A percentile compares a stretch with the other conserved stretches of the same genome.
Evolutionary conservation across 2,113 vertebrate genomes (phyloP).

Genomic region (Excalfactoria chinensis): DNA sequence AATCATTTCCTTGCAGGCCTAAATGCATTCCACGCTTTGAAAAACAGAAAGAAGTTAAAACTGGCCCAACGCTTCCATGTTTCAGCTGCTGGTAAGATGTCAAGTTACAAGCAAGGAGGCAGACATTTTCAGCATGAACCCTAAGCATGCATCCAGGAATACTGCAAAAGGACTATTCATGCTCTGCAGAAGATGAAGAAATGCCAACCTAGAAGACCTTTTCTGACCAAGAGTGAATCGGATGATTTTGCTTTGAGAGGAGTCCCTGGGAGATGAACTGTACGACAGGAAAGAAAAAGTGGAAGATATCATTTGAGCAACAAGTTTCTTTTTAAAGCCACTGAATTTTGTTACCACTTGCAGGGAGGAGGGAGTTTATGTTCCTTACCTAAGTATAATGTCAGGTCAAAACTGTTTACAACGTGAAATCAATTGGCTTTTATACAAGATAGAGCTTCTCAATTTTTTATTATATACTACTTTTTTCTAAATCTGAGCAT

Average conservation of each 20-base stretch:
- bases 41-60: background rate
- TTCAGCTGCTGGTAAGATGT: background rate
- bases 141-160: slow-evolving; percentile 65
- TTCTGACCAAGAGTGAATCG: slow-evolving; percentile 97
- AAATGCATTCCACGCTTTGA: slow-evolving; percentile 5
- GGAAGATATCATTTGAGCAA: slow-evolving; percentile 76
- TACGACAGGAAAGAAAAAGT: slow-evolving; percentile 78
- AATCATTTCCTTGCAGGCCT: background rate
- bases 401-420: background rate
- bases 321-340: background rate
- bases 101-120: slow-evolving; percentile 16
- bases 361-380: background rate
- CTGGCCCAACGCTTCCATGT: background rate
- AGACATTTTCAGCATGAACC: slow-evolving; percentile 5
- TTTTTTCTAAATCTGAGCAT: background rate
- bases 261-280: slow-evolving; percentile 89
- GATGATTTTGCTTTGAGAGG: slow-evolving; percentile 97
- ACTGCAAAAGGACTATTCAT: slow-evolving; percentile 70
- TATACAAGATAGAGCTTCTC: background rate
- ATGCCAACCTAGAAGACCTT: slow-evolving; percentile 97
- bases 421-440: background rate
- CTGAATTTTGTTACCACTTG: background rate
- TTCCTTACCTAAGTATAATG: background rate
- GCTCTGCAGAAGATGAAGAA: slow-evolving; percentile 76
- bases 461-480: background rate